These are phyloP conservation scores for Lagorchestes hirsutus DNA, from an alignment of 2,797 vertebrate genomes.

Conservation along the genomic window DNA sequence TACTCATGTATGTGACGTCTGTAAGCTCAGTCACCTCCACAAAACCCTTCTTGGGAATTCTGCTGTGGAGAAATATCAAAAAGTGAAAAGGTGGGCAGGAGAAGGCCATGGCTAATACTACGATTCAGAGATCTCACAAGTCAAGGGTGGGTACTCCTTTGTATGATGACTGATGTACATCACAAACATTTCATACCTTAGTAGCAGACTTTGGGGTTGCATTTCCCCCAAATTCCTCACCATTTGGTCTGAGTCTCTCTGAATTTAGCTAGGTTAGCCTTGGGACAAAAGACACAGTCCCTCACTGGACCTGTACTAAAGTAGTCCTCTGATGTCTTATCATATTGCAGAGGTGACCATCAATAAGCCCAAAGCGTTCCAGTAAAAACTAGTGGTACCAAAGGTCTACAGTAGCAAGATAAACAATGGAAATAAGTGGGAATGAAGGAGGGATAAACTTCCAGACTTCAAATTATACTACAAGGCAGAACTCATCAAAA, in stretches of 20 bases:
- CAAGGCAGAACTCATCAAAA: not conserved
- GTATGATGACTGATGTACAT: not conserved
- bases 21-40: constrained; percentile 98
- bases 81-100: not conserved
- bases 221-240: not conserved
- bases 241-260: not conserved
- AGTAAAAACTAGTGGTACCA: not conserved
- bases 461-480: not conserved
- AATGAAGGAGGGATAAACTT: not conserved
- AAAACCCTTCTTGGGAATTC: constrained; percentile 94
- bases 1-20: constrained; percentile 96
- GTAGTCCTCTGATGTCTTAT: not conserved
- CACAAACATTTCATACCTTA: not conserved
- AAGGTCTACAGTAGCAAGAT: not conserved
- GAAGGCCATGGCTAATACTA: not conserved
- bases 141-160: not conserved
- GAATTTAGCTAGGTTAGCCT: not conserved
- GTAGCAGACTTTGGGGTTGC: not conserved
- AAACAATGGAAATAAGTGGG: not conserved
- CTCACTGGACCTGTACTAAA: not conserved
- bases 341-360: not conserved
- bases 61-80: constrained; percentile 79
- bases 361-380: not conserved
- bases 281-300: not conserved
- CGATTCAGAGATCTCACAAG: not conserved